Evolutionary conservation across 2,797 vertebrate species (phyloP).

Genomic region (Acanthornis magna): DNA sequence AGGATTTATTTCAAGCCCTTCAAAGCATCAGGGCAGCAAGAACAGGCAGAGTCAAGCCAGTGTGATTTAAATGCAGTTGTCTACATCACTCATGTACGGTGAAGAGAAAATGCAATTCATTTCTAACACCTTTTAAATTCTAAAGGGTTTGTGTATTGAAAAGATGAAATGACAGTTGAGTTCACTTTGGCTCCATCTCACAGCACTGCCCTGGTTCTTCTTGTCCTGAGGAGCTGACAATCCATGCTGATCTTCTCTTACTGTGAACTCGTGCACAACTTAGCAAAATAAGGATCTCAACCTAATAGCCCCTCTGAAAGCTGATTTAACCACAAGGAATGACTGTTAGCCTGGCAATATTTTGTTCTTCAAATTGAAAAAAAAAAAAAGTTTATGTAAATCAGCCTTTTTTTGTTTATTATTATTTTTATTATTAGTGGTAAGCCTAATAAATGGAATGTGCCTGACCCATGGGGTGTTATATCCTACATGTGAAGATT

Average conservation of each 20-base stretch:
- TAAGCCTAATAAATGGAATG: neutral
- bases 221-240: neutral
- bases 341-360: neutral
- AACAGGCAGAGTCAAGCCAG: neutral
- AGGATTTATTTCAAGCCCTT: neutral
- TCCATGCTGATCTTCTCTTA: neutral
- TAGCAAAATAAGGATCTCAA: neutral
- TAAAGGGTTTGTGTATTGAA: neutral
- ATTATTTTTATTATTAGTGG: neutral
- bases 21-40: neutral
- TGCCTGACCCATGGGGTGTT: neutral
- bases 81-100: neutral
- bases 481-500: neutral
- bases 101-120: neutral
- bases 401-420: neutral
- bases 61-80: neutral
- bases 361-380: neutral
- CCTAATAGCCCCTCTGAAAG: neutral
- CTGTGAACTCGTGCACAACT: neutral
- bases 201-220: neutral
- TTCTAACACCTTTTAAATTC: slow-evolving; percentile 24
- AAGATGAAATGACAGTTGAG: neutral
- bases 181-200: neutral
- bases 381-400: neutral
- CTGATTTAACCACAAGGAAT: neutral